phyloP scores from a whole-genome alignment of 2,888 invertebrate genomes.

The Clivina fossor region DNA sequence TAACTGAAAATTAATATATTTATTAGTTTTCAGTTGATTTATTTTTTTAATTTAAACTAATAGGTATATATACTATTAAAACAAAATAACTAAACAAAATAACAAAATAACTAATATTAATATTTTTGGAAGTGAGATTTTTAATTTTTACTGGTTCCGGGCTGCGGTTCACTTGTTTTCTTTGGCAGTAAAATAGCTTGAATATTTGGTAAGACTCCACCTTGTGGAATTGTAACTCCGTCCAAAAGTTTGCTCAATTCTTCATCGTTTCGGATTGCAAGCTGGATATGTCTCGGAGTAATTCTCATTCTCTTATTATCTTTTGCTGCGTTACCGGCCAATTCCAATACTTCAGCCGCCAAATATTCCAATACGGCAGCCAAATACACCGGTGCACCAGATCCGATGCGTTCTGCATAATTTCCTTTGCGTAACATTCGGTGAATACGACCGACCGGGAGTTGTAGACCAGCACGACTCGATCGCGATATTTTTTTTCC shows the following conservation, averaged over 20 bases:
- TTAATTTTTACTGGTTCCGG: slow-evolving; percentile 33
- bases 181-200: slow-evolving; percentile 74
- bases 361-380: slow-evolving; percentile 67
- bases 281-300: slow-evolving; percentile 75
- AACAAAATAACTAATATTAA: slow-evolving; percentile 34
- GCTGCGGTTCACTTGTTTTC: slow-evolving; percentile 57
- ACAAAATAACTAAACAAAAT: too few relatives aligned
- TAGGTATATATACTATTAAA: too few relatives aligned
- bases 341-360: slow-evolving; percentile 69
- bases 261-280: slow-evolving; percentile 81
- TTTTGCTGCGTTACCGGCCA: slow-evolving; percentile 66
- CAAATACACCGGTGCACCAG: slow-evolving; percentile 59
- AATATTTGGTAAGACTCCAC: slow-evolving; percentile 82
- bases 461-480: slow-evolving; percentile 59
- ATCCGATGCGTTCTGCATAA: slow-evolving; percentile 62
- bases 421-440: slow-evolving; percentile 63
- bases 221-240: slow-evolving; percentile 81
- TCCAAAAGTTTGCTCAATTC: slow-evolving; percentile 76
- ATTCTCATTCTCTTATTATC: slow-evolving; percentile 74
- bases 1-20: too few relatives aligned
- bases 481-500: slow-evolving; percentile 57
- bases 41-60: too few relatives aligned
- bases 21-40: too few relatives aligned
- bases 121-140: slow-evolving; percentile 41
- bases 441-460: slow-evolving; percentile 64